Evolutionary conservation across 2,113 vertebrate genomes (phyloP).

Genomic region (Thamnophis sirtalis): DNA sequence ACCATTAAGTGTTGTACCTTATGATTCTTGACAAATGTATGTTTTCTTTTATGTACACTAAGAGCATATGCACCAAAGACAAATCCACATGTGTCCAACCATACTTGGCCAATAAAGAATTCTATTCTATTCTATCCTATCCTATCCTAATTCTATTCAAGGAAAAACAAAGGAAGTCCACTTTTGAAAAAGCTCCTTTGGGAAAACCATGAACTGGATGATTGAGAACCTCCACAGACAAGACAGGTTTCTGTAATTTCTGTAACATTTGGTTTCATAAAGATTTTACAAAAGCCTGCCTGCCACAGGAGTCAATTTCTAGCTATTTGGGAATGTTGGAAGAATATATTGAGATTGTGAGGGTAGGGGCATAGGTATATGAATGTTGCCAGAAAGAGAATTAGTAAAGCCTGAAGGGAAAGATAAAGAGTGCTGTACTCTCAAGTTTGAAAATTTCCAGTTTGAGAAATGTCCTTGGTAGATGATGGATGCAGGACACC

Average conservation of each 20-base stretch:
- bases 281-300: background rate
- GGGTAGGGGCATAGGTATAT: background rate
- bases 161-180: background rate
- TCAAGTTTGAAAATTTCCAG: background rate
- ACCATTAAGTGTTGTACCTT: too few relatives aligned
- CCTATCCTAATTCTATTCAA: background rate
- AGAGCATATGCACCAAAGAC: too few relatives aligned
- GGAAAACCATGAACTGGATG: background rate
- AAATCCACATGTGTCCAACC: too few relatives aligned
- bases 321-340: background rate
- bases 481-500: background rate
- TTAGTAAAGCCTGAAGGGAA: background rate
- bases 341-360: background rate
- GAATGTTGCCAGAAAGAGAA: background rate
- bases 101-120: too few relatives aligned
- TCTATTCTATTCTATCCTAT: too few relatives aligned
- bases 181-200: background rate
- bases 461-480: background rate
- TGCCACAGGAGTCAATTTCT: background rate
- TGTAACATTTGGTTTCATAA: background rate
- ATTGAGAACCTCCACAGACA: background rate
- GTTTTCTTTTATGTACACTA: too few relatives aligned
- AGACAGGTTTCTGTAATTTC: background rate
- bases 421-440: background rate
- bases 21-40: too few relatives aligned